Conservation (phyloP, 2,888 invertebrate genomes). For the Keiferia lycopersicella region DNA sequence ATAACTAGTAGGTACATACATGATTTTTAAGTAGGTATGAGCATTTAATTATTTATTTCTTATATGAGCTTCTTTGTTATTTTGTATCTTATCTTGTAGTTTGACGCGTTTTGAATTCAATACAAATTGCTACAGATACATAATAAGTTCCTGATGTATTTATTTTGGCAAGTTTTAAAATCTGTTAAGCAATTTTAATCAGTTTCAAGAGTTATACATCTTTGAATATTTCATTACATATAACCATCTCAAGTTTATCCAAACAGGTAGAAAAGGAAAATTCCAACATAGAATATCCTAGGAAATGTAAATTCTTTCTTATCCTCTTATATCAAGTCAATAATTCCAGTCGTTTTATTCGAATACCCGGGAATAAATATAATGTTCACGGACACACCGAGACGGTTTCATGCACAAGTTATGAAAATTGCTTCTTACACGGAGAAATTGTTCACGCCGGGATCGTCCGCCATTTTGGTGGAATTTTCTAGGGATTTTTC, state of each 20-base stretch:
- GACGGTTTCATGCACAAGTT: conserved; percentile 8
- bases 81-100: too few species aligned
- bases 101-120: too few species aligned
- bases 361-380: conserved; percentile 1
- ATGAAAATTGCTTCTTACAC: conserved; percentile 15
- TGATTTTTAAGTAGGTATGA: too few species aligned
- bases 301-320: background rate
- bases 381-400: conserved; percentile 14
- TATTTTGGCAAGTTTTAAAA: too few species aligned
- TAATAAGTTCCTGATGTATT: too few species aligned
- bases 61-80: too few species aligned
- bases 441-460: background rate
- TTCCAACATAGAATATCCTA: background rate
- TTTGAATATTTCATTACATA: background rate
- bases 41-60: too few species aligned
- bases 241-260: too few species aligned
- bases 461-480: background rate
- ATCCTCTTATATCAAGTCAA: conserved; percentile 1
- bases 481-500: conserved; percentile 1
- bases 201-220: too few species aligned
- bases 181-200: too few species aligned
- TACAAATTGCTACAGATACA: too few species aligned
- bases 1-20: too few species aligned
- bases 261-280: background rate
- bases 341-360: conserved; percentile 10